These are phyloP conservation scores for Lacerta agilis DNA, from an alignment of 2,797 vertebrate species.

Conservation along the genomic window DNA sequence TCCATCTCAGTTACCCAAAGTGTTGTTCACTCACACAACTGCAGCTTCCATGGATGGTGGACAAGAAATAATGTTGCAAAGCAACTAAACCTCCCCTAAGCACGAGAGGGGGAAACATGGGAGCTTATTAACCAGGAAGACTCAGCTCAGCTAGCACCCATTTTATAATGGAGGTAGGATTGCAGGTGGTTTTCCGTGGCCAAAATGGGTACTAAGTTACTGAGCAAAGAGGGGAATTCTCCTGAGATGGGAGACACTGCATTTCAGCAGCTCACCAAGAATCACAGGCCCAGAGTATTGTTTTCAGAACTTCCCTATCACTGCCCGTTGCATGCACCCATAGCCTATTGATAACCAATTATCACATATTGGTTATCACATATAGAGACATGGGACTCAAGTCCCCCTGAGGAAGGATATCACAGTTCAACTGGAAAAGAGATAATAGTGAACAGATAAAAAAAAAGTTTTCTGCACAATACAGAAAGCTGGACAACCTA, in stretches of 20 bases:
- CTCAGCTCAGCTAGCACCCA: slow-evolving; percentile 63
- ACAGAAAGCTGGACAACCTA: slow-evolving; percentile 33
- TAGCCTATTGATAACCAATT: neutral
- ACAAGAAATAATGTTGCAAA: slow-evolving; percentile 21
- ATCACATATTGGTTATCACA: slow-evolving; percentile 17
- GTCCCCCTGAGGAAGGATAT: slow-evolving; percentile 48
- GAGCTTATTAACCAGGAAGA: slow-evolving; percentile 68
- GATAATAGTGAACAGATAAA: slow-evolving; percentile 11
- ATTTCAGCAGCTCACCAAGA: slow-evolving; percentile 43
- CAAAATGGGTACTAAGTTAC: slow-evolving; percentile 4
- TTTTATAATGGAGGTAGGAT: slow-evolving; percentile 50
- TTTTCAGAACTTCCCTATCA: slow-evolving; percentile 30
- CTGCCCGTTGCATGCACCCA: slow-evolving; percentile 27
- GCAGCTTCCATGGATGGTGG: slow-evolving; percentile 28
- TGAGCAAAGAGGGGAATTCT: slow-evolving; percentile 14
- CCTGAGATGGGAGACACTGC: slow-evolving; percentile 34
- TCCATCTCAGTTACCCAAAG: neutral
- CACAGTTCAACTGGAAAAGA: slow-evolving; percentile 15
- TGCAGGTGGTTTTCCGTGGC: slow-evolving; percentile 29
- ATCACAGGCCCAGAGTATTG: slow-evolving; percentile 10
- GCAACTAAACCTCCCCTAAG: slow-evolving; percentile 53
- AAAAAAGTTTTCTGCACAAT: slow-evolving; percentile 7
- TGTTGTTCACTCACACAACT: neutral
- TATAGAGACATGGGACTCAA: neutral
- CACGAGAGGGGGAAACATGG: slow-evolving; percentile 55